Evolutionary conservation across 1,140 invertebrate species (phyloP).

Genomic region (Teleopsis dalmanni): DNA sequence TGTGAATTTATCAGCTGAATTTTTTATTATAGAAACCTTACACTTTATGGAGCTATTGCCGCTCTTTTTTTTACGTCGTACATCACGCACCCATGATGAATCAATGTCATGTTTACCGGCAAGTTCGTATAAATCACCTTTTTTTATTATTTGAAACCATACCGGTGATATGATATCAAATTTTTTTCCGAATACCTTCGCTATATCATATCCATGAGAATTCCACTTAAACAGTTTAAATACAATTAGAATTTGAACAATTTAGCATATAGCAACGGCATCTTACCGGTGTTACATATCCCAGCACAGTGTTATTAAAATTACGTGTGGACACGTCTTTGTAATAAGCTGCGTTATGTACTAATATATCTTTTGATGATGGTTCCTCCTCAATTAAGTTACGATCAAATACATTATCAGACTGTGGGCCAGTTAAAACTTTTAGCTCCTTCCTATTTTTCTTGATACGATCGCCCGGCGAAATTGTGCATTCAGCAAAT

Average conservation of each 20-base stretch:
- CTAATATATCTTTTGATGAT: slow-evolving; percentile 63
- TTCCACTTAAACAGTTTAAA: slow-evolving; percentile 73
- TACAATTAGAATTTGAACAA: slow-evolving; percentile 6
- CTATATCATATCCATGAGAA: slow-evolving; percentile 85
- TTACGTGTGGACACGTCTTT: slow-evolving; percentile 57
- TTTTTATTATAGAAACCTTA: neutral
- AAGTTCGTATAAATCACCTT: slow-evolving; percentile 54
- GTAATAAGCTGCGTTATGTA: slow-evolving; percentile 65
- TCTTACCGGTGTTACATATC: slow-evolving; percentile 84
- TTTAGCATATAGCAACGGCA: slow-evolving; percentile 8
- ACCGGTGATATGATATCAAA: slow-evolving; percentile 89
- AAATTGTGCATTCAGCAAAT: slow-evolving; percentile 44
- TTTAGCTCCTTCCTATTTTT: slow-evolving; percentile 43
- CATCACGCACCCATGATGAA: slow-evolving; percentile 70
- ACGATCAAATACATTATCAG: slow-evolving; percentile 60
- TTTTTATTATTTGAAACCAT: slow-evolving; percentile 77
- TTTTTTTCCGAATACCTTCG: slow-evolving; percentile 82
- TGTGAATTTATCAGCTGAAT: neutral
- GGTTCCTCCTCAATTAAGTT: slow-evolving; percentile 59
- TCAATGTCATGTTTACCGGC: slow-evolving; percentile 72
- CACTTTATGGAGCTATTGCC: slow-evolving; percentile 24
- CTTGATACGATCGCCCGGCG: slow-evolving; percentile 47
- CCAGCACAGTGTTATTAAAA: slow-evolving; percentile 67
- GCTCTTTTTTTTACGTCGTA: slow-evolving; percentile 49
- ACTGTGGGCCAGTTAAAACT: slow-evolving; percentile 54